A percentile compares a stretch with the other conserved stretches of the same genome.
phyloP scores from a whole-genome alignment of 2,113 vertebrate genomes.

The Larimichthys crocea region DNA sequence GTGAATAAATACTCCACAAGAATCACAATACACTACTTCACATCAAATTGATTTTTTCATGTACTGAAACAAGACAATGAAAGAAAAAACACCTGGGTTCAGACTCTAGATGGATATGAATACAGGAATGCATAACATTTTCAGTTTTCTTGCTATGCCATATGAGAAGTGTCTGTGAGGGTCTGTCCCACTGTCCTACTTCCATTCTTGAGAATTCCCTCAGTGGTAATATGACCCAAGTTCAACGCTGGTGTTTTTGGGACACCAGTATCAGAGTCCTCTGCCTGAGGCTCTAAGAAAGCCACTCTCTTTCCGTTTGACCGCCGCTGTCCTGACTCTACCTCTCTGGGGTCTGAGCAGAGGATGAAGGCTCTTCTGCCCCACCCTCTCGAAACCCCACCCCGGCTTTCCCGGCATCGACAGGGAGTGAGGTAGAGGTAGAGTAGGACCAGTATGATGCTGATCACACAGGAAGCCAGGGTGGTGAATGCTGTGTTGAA shows the following conservation, averaged over 20 bases:
- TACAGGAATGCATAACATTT: conserved; percentile 22
- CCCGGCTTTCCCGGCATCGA: conserved; percentile 77
- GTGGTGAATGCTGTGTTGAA: conserved; percentile 93
- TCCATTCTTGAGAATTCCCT: conserved; percentile 88
- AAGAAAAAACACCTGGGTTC: conserved; percentile 29
- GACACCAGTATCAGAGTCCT: conserved; percentile 75
- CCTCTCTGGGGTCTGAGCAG: conserved; percentile 72
- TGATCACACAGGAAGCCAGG: conserved; percentile 89
- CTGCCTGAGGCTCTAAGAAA: conserved; percentile 86
- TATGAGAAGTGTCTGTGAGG: conserved; percentile 53
- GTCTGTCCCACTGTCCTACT: conserved; percentile 82
- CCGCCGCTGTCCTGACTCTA: conserved; percentile 78
- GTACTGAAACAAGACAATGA: conserved; percentile 33
- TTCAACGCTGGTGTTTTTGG: conserved; percentile 83
- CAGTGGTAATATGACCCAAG: conserved; percentile 77
- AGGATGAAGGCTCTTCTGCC: conserved; percentile 70
- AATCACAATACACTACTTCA: conserved; percentile 48
- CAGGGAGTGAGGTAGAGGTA: conserved; percentile 92
- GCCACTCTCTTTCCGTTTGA: conserved; percentile 88
- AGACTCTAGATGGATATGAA: background rate
- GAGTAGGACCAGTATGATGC: conserved; percentile 89
- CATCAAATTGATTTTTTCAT: conserved; percentile 46
- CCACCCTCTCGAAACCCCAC: conserved; percentile 50
- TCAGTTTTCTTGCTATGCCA: conserved; percentile 37
- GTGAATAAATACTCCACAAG: conserved; percentile 41